These are phyloP conservation scores for Polyodon spathula DNA, from an alignment of 2,113 vertebrate genomes.

Conservation along the genomic window DNA sequence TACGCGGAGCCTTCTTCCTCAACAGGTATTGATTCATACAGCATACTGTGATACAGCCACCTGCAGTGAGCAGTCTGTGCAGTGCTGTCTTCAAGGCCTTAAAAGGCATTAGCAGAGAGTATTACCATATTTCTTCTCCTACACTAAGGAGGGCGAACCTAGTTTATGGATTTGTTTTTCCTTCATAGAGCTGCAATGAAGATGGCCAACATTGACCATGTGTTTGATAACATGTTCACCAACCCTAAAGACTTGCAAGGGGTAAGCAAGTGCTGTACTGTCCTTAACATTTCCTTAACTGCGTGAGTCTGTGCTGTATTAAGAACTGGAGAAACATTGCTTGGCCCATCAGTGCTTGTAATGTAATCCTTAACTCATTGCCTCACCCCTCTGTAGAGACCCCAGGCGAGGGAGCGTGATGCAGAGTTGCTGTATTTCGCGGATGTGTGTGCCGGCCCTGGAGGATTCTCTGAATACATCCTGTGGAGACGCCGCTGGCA, in stretches of 20 bases:
- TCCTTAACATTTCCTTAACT: neutral
- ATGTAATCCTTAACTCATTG: neutral
- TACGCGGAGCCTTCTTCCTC: slow-evolving; percentile 88
- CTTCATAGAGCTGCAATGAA: slow-evolving; percentile 89
- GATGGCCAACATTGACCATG: slow-evolving; percentile 95
- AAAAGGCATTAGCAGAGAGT: too few species aligned
- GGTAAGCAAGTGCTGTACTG: slow-evolving; percentile 55
- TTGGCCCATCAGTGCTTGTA: too few species aligned
- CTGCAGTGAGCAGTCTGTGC: too few species aligned
- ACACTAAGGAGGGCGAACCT: too few species aligned
- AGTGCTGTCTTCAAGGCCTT: too few species aligned
- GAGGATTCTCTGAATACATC: slow-evolving; percentile 92
- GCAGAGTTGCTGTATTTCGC: slow-evolving; percentile 89
- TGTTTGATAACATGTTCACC: slow-evolving; percentile 92
- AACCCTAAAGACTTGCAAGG: slow-evolving; percentile 79
- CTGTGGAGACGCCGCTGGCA: slow-evolving; percentile 91
- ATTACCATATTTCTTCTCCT: too few species aligned
- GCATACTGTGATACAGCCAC: too few species aligned
- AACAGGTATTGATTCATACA: slow-evolving; percentile 90
- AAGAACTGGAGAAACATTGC: too few species aligned
- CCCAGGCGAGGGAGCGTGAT: slow-evolving; percentile 70
- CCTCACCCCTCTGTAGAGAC: slow-evolving; percentile 47
- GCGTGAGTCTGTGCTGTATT: neutral
- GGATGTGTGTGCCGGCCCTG: slow-evolving; percentile 90
- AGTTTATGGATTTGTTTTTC: neutral